Evolutionary conservation across 2,797 vertebrate species (phyloP).

Genomic region (Xerus rutilus): DNA sequence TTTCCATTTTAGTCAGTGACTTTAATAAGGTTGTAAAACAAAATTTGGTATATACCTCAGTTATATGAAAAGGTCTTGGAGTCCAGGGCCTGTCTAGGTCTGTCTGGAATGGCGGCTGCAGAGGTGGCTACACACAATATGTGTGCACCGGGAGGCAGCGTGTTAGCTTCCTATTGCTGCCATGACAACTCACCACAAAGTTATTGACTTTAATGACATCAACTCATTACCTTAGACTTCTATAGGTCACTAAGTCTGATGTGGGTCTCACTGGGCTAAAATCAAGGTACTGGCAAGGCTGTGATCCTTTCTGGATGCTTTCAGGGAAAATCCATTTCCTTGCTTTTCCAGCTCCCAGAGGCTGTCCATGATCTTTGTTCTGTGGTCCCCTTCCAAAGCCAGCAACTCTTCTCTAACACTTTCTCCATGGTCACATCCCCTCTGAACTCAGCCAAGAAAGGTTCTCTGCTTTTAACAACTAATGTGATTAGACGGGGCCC

Average conservation of each 20-base stretch:
- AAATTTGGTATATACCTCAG: background rate
- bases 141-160: background rate
- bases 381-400: background rate
- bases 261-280: background rate
- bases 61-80: background rate
- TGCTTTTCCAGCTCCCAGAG: background rate
- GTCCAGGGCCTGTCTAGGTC: background rate
- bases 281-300: background rate
- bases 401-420: background rate
- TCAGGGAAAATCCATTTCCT: background rate
- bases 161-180: background rate
- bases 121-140: background rate
- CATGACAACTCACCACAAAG: background rate
- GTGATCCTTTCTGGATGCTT: background rate
- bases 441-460: background rate
- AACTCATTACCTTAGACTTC: background rate
- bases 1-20: slow-evolving; percentile 47
- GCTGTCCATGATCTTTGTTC: background rate
- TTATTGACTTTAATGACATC: background rate
- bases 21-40: slow-evolving; percentile 51
- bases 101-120: background rate
- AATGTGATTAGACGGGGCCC: background rate
- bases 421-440: background rate
- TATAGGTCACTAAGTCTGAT: background rate
- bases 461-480: background rate